Base-by-base conservation (phyloP, 2,888 invertebrate species). In the Amphipoea lucens region DNA sequence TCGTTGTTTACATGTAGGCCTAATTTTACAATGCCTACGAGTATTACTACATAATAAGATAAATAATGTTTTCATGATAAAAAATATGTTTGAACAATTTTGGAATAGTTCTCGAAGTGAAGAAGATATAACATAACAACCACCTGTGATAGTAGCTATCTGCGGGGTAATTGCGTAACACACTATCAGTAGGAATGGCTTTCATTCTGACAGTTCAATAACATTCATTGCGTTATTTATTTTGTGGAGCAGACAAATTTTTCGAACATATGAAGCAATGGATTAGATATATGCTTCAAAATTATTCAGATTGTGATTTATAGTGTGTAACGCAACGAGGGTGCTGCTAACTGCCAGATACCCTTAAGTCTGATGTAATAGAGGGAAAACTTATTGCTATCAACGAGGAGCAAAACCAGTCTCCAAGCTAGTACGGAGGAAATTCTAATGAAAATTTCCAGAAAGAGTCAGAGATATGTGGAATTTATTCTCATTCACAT, bases 1-100 rank as follows among this genome's bases (percentile, higher is more conserved):
- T 82, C 70, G 71, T 67, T 77, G 77, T 81, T 82, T 82, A 77
- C 77, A 45, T 81, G 36, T 76, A 82, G 63, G 70, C 69, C 82
- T 77, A 76, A 45, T 62, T 82, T 81, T 77, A 75, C 51, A 76
- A 70, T 60, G 36, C 82, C 51, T 75, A 63, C 54, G 11, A 23
- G 62, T 68, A 60, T 60, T 67, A 62, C 80, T 48, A 40, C 42
- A 80, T 75, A 29, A 40, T 17, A 67, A 63, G 40, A 54, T 23
- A 80, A 68, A 48, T 57, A 54, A 29, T 36, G 9, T 57, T 29
- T 12, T 51, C 54, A 65, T 54, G 78, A 68, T 78, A 67, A 60
- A 60, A 78, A 51, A 2, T 5, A 9, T 66, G 29, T 77, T 57
- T 76, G 14, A 66, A 66, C n/a, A 57, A 57, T 60, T 78, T 60